A percentile compares a stretch with the other conserved stretches of the same genome.
Conservation (phyloP, 2,113 vertebrate species). For the Mastomys natalensis region DNA sequence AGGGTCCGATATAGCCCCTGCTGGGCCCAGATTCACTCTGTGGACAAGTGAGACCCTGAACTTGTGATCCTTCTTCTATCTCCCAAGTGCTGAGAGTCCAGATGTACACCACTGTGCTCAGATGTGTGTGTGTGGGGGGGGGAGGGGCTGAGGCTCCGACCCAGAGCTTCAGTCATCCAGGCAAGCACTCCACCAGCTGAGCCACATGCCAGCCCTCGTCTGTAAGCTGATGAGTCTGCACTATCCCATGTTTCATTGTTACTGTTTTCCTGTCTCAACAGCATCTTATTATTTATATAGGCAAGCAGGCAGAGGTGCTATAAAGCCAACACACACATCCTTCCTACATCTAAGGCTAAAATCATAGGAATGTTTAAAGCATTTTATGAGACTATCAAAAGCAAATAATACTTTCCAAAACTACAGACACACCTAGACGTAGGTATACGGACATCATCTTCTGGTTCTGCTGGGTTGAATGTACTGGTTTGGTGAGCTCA, state of each 20-base stretch:
- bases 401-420: conserved; percentile 22
- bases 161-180: not conserved
- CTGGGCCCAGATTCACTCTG: not conserved
- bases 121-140: too few species aligned
- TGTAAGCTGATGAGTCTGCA: too few species aligned
- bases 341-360: conserved; percentile 34
- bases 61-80: not conserved
- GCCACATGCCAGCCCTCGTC: not conserved
- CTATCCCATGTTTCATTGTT: not conserved
- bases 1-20: too few species aligned
- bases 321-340: not conserved
- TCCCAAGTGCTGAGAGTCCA: not conserved
- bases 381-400: conserved; percentile 45
- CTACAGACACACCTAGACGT: not conserved
- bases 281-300: conserved; percentile 30
- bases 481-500: not conserved
- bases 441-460: not conserved
- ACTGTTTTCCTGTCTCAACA: conserved; percentile 25
- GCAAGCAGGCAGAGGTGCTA: not conserved
- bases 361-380: conserved; percentile 1
- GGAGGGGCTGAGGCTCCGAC: not conserved
- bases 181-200: not conserved
- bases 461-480: not conserved
- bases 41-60: not conserved
- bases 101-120: too few species aligned